Percentiles rank a stretch among this genome's conserved stretches.
Evolutionary conservation across 2,797 vertebrate genomes (phyloP).

Genomic region (Tokudaia muenninki): DNA sequence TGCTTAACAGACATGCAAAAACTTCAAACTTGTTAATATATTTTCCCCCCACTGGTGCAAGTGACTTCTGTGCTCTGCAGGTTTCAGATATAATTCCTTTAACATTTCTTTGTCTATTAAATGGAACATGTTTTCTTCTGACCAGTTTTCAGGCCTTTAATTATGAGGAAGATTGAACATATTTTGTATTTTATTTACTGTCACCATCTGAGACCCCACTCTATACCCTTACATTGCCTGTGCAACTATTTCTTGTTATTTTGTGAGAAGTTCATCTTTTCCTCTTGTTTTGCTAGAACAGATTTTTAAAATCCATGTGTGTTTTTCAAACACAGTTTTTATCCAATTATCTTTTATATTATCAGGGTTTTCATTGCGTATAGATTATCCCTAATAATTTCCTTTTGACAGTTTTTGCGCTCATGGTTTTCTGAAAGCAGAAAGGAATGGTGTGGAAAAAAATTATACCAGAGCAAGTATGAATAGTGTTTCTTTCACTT

Average conservation of each 20-base stretch:
- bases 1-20: background rate
- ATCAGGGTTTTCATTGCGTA: background rate
- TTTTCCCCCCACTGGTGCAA: background rate
- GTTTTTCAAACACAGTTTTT: slow-evolving; percentile 1
- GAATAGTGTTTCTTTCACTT: background rate
- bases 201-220: background rate
- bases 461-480: background rate
- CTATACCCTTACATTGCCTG: background rate
- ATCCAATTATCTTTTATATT: background rate
- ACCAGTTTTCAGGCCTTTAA: slow-evolving; percentile 28
- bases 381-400: background rate
- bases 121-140: background rate
- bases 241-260: background rate
- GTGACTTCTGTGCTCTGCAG: background rate
- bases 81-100: background rate
- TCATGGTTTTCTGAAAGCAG: slow-evolving; percentile 45
- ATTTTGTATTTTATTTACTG: background rate
- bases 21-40: background rate
- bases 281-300: background rate
- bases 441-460: slow-evolving; percentile 50
- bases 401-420: slow-evolving; percentile 6
- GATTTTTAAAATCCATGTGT: slow-evolving; percentile 5
- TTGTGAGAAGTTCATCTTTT: background rate
- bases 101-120: background rate
- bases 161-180: background rate